Base-by-base conservation (phyloP, 2,888 invertebrate genomes). In the Corythucha ciliata region DNA sequence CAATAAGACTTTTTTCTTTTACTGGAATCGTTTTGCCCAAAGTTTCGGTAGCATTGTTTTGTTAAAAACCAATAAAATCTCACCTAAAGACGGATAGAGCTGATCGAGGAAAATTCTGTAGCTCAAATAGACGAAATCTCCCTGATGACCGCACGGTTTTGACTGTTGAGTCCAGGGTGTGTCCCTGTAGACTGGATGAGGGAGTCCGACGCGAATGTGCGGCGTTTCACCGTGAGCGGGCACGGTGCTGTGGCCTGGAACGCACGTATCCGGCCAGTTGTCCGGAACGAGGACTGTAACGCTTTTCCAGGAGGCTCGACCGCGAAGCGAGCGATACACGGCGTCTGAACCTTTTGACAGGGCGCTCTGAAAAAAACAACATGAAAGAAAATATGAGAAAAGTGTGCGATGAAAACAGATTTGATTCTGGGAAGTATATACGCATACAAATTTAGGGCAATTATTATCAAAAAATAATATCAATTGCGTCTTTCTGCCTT, bases 161-260 rank as follows among this genome's bases (percentile, higher is more conserved):
- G 74, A 74, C 63, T 79, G 79, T 61, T 77, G 74, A 1, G 79
- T 79, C 73, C 75, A 78, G n/a, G 75, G 69, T 8, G 67, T 61
- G 60, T 72, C 69, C 3, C 70, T 70, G 54, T 74, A 74, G 37
- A 75, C 66, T 4, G 72, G 70, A 57, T 76, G 73, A 22, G 72
- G 71, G 8, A 66, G 64, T 3, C 72, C 72, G 21, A 75, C 67
- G 24, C 72, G 63, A 40, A 80, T 67, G 61, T 80, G 77, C 8
- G 75, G 69, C 25, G 67, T 61, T 59, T 74, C 74, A 45, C 75
- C 74, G 53, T 70, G 69, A 24, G 72, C 70, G 48, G 71, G 67
- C 34, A 68, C 62, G 16, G 71, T 67, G 22, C 52, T 56, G 16
- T 61, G 62, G 12, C 63, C 59, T 27, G 69, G 67, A 16, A 71